Conservation (phyloP, 2,113 vertebrate genomes). For the Antennarius striatus region DNA sequence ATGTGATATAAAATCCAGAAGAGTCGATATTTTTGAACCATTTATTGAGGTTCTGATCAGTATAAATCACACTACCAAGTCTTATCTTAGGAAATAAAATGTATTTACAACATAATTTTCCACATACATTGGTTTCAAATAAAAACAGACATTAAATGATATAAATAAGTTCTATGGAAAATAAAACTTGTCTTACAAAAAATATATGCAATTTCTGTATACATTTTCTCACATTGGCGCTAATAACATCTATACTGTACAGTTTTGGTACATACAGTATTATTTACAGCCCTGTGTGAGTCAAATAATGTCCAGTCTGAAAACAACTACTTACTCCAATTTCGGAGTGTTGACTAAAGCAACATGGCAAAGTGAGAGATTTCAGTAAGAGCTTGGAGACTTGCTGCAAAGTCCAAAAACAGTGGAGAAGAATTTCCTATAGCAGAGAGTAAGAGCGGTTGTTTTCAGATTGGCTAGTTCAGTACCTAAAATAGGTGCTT, state of each 20-base stretch:
- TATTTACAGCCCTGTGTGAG: slow-evolving; percentile 78
- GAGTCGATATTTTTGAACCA: slow-evolving; percentile 69
- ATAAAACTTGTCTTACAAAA: slow-evolving; percentile 92
- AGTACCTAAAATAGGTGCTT: slow-evolving; percentile 73
- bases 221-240: slow-evolving; percentile 88
- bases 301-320: slow-evolving; percentile 82
- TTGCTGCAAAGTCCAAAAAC: slow-evolving; percentile 24
- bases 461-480: slow-evolving; percentile 67
- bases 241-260: slow-evolving; percentile 89
- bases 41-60: slow-evolving; percentile 80
- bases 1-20: background rate
- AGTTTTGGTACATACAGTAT: slow-evolving; percentile 88
- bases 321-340: slow-evolving; percentile 67
- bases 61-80: slow-evolving; percentile 81
- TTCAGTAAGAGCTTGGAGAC: slow-evolving; percentile 30
- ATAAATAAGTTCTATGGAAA: slow-evolving; percentile 83
- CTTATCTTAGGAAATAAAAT: slow-evolving; percentile 79
- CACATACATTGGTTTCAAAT: slow-evolving; percentile 78
- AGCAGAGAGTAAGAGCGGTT: slow-evolving; percentile 32
- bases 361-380: slow-evolving; percentile 25
- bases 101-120: slow-evolving; percentile 76
- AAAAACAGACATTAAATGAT: slow-evolving; percentile 92
- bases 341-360: slow-evolving; percentile 54
- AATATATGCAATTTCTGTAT: slow-evolving; percentile 92
- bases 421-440: slow-evolving; percentile 32